phyloP scores from a whole-genome alignment of 1,140 invertebrate species.

The Drosophila simulans region DNA sequence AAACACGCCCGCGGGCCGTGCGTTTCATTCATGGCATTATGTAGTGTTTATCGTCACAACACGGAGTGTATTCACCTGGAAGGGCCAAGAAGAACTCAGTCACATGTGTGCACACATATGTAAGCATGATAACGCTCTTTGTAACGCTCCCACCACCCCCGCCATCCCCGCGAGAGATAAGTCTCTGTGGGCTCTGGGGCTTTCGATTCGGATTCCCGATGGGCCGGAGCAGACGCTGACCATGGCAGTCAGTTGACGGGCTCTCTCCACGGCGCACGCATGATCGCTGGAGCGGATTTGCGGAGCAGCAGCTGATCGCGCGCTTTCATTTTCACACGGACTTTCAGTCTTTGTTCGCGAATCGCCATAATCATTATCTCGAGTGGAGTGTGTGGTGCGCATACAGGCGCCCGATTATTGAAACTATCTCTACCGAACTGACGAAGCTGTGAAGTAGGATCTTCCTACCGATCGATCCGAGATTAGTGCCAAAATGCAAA shows the following conservation, averaged over 20 bases:
- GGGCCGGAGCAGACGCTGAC: constrained; percentile 2
- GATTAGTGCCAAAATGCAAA: constrained; percentile 30
- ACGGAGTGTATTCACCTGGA: constrained; percentile 34
- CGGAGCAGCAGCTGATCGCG: constrained; percentile 20
- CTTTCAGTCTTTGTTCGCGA: constrained; percentile 26
- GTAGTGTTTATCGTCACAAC: constrained; percentile 9
- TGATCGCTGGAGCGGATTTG: constrained; percentile 44
- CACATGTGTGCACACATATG: constrained; percentile 10
- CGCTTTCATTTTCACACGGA: constrained; percentile 23
- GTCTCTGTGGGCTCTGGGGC: constrained; percentile 9
- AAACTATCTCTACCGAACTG: constrained; percentile 3
- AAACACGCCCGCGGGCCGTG: neutral
- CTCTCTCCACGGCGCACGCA: constrained; percentile 49
- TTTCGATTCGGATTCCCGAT: neutral
- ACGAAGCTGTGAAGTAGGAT: neutral
- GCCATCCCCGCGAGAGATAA: constrained; percentile 27
- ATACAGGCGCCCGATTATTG: neutral
- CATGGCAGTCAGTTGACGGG: constrained; percentile 41
- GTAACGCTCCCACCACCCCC: constrained; percentile 4
- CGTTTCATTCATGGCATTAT: constrained; percentile 28
- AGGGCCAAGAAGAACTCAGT: constrained; percentile 11
- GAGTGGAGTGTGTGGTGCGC: neutral
- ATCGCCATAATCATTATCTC: neutral
- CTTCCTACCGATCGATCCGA: neutral
- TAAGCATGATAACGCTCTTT: constrained; percentile 43